phyloP scores from a whole-genome alignment of 1,140 invertebrate genomes.

The Orchesella cincta region DNA sequence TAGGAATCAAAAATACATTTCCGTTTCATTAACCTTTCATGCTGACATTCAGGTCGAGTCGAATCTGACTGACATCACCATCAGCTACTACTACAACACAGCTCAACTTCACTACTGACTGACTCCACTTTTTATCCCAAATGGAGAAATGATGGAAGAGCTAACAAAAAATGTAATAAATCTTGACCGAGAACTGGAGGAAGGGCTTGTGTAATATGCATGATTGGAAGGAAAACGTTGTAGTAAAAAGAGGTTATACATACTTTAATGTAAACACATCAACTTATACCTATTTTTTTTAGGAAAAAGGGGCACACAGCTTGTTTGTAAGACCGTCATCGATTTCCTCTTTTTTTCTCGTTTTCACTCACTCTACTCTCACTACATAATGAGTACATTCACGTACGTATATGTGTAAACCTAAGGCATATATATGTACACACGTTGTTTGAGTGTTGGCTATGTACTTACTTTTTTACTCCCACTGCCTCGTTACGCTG shows the following conservation, averaged over 20 bases:
- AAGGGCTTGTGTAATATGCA: constrained; percentile 7
- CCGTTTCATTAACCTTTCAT: constrained; percentile 24
- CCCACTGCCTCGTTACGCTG: no score
- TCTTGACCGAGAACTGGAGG: background rate
- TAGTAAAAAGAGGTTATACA: background rate
- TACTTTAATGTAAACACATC: background rate
- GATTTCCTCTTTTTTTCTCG: background rate
- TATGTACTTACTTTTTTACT: no score
- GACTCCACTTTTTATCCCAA: background rate
- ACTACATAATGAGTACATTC: no score
- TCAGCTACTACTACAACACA: no score
- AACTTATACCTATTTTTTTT: background rate
- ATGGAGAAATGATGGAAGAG: background rate
- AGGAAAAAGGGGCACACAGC: background rate
- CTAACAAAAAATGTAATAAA: constrained; percentile 15
- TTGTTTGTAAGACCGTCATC: constrained; percentile 5
- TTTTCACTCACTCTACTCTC: background rate
- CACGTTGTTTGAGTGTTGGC: no score
- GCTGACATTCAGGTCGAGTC: background rate
- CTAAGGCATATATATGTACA: no score
- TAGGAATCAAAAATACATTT: constrained; percentile 28
- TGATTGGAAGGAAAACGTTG: background rate
- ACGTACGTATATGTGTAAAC: no score
- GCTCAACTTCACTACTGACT: constrained; percentile 22
- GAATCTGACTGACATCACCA: background rate